These are phyloP conservation scores for Plecturocebus donacophilus DNA, from an alignment of 2,113 vertebrate species.

Conservation along the genomic window DNA sequence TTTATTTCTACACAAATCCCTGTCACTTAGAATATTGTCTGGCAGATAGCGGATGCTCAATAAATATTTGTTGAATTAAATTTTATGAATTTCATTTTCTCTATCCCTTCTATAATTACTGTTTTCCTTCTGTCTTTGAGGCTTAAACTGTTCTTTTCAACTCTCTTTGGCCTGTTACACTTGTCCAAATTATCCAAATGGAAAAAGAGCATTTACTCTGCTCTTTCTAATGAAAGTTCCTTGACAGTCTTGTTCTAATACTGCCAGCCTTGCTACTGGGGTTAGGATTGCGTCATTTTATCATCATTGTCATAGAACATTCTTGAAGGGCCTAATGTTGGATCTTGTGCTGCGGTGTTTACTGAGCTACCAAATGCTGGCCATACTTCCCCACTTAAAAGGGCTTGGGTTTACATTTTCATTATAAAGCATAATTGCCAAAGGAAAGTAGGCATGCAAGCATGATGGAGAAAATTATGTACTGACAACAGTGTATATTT, in stretches of 20 bases:
- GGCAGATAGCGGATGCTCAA: not conserved
- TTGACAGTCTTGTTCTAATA: not conserved
- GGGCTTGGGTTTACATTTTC: not conserved
- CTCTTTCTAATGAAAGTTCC: not conserved
- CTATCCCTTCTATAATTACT: not conserved
- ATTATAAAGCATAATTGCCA: not conserved
- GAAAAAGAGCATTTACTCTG: not conserved
- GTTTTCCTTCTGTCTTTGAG: not conserved
- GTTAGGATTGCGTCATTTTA: not conserved
- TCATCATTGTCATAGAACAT: not conserved
- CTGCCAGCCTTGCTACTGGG: not conserved
- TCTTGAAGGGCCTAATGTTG: not conserved
- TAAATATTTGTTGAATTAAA: not conserved
- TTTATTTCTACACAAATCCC: not conserved
- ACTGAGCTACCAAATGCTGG: not conserved
- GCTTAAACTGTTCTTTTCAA: not conserved
- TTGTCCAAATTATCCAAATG: not conserved
- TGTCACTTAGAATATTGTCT: not conserved
- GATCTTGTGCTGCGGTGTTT: not conserved
- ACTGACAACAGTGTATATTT: not conserved
- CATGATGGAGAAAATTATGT: not conserved
- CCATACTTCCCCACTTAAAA: not conserved
- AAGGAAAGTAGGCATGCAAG: not conserved
- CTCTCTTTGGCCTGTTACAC: not conserved
- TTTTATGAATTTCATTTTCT: not conserved